Evolutionary conservation across 1,140 invertebrate species (phyloP), one percentile per base, ranked within the genome.

Genomic region (Drosophila erecta): DNA sequence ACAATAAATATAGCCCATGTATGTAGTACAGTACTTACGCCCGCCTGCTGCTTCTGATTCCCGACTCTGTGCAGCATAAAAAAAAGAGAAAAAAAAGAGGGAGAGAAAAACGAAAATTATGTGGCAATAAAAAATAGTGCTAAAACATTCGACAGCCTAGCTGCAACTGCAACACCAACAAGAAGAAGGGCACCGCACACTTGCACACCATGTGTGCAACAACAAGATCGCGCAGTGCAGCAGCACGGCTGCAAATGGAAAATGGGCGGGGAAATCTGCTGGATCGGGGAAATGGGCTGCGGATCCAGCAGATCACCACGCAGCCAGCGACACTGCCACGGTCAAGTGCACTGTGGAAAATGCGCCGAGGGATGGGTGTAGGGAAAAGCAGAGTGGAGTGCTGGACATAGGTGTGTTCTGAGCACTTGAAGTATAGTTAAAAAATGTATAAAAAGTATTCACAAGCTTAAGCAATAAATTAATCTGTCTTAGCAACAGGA

Each of bases 51-150:
- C 46, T 37, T 17, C 40, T 3, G n/a, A 15, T 8, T 40, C n/a
- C n/a, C 4, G 24, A 10, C n/a, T 41, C 35, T n/a, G 49, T 20
- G 49, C 15, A 51, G 49, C 49, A 51, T 50, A 59, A 43, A 49
- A 24, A 38, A 20, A 30, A 3, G 24, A 46, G 33, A 20, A 22
- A 17, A 14, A 27, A n/a, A 49, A 54, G 50, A 17, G 17, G 58
- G n/a, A 35, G 40, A 40, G 17, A 37, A 62, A 54, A 20, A 49
- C 46, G 51, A 78, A 78, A 75, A 81, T 78, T 50, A 86, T 87
- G 84, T 70, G 73, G 84, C 85, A 84, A 89, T 89, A 89, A 89
- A 89, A 89, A 89, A 90, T 89, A 90, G 85, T 84, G 84, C 85
- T 84, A 89, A 89, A 90, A 76, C 83, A 84, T 89, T 89, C 84